Conservation (phyloP, 2,113 vertebrate genomes). For the Bothrops jararaca region DNA sequence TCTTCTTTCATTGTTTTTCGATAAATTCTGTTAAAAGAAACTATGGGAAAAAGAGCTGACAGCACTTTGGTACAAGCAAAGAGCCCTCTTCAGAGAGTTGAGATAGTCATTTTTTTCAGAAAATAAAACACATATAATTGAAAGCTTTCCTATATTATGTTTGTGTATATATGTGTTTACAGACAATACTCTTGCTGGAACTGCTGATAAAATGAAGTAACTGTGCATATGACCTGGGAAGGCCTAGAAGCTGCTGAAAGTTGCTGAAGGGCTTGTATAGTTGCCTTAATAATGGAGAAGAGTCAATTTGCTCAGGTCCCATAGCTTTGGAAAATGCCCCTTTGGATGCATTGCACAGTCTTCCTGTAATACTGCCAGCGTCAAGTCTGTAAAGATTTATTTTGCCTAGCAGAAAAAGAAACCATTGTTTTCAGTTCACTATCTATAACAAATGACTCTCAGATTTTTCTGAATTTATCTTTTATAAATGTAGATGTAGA, state of each 20-base stretch:
- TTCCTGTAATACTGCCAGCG: neutral
- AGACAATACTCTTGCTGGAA: neutral
- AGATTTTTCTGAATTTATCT: neutral
- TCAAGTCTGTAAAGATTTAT: neutral
- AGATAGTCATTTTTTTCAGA: neutral
- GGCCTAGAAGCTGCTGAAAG: neutral
- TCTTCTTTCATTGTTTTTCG: neutral
- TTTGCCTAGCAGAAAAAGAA: neutral
- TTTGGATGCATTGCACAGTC: neutral
- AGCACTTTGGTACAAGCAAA: neutral
- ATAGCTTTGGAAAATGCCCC: neutral
- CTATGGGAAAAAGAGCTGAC: neutral
- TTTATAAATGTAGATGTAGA: neutral
- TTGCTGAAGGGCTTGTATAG: neutral
- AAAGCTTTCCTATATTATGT: neutral
- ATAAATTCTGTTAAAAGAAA: neutral
- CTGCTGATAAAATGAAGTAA: neutral
- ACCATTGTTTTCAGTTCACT: neutral
- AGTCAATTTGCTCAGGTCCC: neutral
- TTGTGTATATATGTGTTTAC: neutral
- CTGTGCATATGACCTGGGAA: neutral
- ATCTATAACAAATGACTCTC: neutral
- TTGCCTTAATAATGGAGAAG: neutral
- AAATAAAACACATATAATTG: neutral
- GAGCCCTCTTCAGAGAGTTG: neutral